A percentile compares a stretch with the other conserved stretches of the same genome.
Evolutionary conservation across 1,140 invertebrate species (phyloP).

Genomic region (Conus ventricosus): DNA sequence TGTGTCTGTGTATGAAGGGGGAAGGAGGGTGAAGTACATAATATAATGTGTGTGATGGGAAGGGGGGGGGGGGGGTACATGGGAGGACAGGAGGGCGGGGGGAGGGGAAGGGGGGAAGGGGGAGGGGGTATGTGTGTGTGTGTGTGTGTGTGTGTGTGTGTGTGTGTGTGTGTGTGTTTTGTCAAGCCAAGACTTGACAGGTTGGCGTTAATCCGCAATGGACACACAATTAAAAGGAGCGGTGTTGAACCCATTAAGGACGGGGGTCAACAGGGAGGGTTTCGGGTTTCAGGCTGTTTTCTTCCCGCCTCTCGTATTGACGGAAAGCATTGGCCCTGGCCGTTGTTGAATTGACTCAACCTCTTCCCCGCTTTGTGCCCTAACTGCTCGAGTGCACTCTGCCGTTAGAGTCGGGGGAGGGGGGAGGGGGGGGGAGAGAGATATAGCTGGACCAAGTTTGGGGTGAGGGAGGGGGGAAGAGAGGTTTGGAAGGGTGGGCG

Average conservation of each 20-base stretch:
- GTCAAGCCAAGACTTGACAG: not conserved
- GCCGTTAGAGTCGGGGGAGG: not conserved
- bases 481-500: too few species aligned
- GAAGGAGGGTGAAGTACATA: too few species aligned
- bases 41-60: too few species aligned
- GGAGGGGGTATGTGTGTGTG: too few species aligned
- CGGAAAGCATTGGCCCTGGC: not conserved
- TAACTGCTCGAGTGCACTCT: not conserved
- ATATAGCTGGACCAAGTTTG: too few species aligned
- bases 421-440: not conserved
- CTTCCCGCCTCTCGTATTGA: not conserved
- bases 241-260: not conserved
- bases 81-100: too few species aligned
- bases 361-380: not conserved
- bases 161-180: not conserved
- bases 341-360: not conserved
- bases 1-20: too few species aligned
- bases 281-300: not conserved
- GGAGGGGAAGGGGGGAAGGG: too few species aligned
- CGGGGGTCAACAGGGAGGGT: not conserved
- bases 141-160: too few species aligned
- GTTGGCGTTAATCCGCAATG: not conserved
- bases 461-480: too few species aligned
- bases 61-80: too few species aligned
- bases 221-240: not conserved